Conservation (phyloP, 2,888 invertebrate genomes). For the Cryptus viduatorius region DNA sequence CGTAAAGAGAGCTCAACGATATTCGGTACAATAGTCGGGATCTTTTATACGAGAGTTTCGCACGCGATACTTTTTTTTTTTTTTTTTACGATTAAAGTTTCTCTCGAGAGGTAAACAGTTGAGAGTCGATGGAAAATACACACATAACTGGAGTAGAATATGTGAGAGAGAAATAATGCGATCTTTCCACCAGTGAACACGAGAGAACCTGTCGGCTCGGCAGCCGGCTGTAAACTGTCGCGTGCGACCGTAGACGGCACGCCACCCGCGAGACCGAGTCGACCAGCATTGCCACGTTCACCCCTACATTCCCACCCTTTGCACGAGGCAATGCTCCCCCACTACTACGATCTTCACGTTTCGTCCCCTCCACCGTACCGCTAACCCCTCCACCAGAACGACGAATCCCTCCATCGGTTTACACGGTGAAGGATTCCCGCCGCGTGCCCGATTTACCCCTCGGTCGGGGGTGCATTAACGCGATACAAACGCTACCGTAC, state of each 20-base stretch:
- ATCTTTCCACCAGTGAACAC: constrained; percentile 20
- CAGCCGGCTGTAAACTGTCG: constrained; percentile 84
- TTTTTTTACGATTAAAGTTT: neutral
- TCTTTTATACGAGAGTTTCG: neutral
- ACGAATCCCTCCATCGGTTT: constrained; percentile 63
- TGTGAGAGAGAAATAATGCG: neutral
- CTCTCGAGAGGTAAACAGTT: constrained; percentile 11
- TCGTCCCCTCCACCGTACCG: constrained; percentile 47
- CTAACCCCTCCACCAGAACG: constrained; percentile 43
- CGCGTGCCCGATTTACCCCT: constrained; percentile 72
- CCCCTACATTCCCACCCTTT: constrained; percentile 53
- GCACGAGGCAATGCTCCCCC: constrained; percentile 43
- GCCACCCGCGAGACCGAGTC: constrained; percentile 77
- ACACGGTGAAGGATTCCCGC: constrained; percentile 56
- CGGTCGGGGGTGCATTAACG: constrained; percentile 74
- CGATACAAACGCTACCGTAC: constrained; percentile 70
- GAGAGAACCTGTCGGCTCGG: constrained; percentile 77
- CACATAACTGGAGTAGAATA: constrained; percentile 10
- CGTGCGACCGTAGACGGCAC: constrained; percentile 81
- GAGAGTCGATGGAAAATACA: neutral
- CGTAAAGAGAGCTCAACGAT: neutral
- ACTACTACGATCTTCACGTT: constrained; percentile 5
- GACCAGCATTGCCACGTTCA: constrained; percentile 41
- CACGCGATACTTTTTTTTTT: constrained; percentile 7
- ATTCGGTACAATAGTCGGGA: neutral